A percentile compares a stretch with the other conserved stretches of the same genome.
Conservation (phyloP, 2,113 vertebrate genomes). For the Atractosteus spatula region DNA sequence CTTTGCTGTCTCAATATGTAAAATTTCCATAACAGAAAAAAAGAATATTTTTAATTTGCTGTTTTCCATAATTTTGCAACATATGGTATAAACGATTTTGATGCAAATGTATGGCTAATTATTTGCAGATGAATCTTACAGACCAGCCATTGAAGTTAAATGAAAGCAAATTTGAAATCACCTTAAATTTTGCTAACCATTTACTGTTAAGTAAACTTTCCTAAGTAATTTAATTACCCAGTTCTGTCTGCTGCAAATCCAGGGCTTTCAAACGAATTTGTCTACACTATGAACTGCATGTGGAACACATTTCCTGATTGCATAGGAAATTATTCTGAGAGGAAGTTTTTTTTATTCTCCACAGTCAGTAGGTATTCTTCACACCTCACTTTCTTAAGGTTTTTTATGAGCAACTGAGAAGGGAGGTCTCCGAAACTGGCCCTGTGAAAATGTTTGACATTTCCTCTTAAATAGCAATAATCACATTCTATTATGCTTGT, state of each 20-base stretch:
- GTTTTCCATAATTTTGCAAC: slow-evolving; percentile 75
- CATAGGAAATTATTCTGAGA: not conserved
- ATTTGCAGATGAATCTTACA: slow-evolving; percentile 83
- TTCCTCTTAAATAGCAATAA: too few species aligned
- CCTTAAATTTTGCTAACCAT: slow-evolving; percentile 77
- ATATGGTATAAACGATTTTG: slow-evolving; percentile 87
- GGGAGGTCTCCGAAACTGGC: not conserved
- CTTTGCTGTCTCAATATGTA: slow-evolving; percentile 62
- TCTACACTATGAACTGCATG: slow-evolving; percentile 7
- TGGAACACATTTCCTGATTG: slow-evolving; percentile 10
- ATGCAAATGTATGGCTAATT: slow-evolving; percentile 92
- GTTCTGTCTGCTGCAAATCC: slow-evolving; percentile 55
- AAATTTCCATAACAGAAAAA: slow-evolving; percentile 73
- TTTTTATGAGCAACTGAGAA: not conserved
- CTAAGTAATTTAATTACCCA: slow-evolving; percentile 79
- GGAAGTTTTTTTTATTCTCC: slow-evolving; percentile 12
- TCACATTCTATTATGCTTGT: too few species aligned
- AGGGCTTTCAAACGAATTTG: slow-evolving; percentile 33
- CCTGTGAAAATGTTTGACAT: not conserved
- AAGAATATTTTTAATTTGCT: slow-evolving; percentile 66
- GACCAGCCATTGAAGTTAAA: slow-evolving; percentile 76
- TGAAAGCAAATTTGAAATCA: slow-evolving; percentile 88
- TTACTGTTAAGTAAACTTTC: slow-evolving; percentile 83
- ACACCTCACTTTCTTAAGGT: not conserved
- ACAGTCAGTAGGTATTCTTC: slow-evolving; percentile 10